Conservation (phyloP, 30 jellyfish, hydroid and myxozoan species). For the Sanderia malayensis region DNA sequence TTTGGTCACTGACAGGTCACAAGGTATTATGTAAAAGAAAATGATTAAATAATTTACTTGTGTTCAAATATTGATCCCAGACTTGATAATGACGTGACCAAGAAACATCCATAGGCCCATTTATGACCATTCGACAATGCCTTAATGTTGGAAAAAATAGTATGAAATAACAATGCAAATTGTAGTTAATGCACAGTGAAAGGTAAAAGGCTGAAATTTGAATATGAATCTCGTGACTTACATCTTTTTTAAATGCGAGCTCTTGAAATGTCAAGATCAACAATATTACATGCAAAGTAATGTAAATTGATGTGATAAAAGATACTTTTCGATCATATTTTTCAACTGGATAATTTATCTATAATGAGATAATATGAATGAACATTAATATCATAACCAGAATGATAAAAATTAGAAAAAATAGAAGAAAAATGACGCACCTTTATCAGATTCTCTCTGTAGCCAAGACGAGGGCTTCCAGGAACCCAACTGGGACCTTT, state of each 20-base stretch:
- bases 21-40: no score
- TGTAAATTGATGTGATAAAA: background rate
- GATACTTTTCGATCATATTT: constrained; percentile 33
- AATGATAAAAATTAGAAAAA: no score
- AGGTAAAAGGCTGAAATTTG: no score
- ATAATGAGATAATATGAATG: no score
- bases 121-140: constrained; percentile 25
- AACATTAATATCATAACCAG: no score
- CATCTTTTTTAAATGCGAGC: constrained; percentile 37
- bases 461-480: constrained; percentile 64
- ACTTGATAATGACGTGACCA: constrained; percentile 31
- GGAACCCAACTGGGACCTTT: constrained; percentile 80
- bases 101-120: constrained; percentile 50
- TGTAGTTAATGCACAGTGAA: constrained; percentile 1
- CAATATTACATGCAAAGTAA: constrained; percentile 28
- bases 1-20: no score
- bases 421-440: no score
- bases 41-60: no score
- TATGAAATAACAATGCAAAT: no score
- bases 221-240: constrained; percentile 2
- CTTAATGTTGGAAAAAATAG: constrained; percentile 3
- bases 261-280: constrained; percentile 36
- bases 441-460: constrained; percentile 46
- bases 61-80: constrained; percentile 42
- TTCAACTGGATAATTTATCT: constrained; percentile 61